Evolutionary conservation across 2,797 vertebrate species (phyloP), one percentile per base, ranked within the genome.

Genomic region (Enteromius afrohamiltoni): DNA sequence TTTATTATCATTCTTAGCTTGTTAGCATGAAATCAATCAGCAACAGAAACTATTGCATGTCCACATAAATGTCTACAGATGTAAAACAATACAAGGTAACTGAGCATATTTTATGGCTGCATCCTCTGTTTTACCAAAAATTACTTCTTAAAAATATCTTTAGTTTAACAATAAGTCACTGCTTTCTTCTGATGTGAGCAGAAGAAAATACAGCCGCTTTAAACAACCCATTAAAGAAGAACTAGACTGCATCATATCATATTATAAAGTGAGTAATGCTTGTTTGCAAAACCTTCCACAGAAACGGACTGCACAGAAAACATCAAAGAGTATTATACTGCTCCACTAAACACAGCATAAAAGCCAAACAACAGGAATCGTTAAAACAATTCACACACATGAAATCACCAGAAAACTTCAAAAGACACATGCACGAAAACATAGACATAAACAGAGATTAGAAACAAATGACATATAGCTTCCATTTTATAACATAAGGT

Each of bases 281-380:
- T 60, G 53, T 77, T 19, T 42, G n/a, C 23, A 40, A 76, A 40
- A 37, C 31, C 51, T 40, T 76, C 51, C 13, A 60, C 34, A 58
- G 49, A 75, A 49, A 75, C 19, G 10, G 31, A 75, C 29, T 75
- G 3, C 71, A 75, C 73, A 26, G 73, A 58, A 60, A 76, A 58
- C 16, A 76, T 76, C 53, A 76, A 58, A 40, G 53, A 60, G 53
- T 60, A 42, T 60, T 76, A n/a, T 21, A n/a, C 29, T 14, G 17
- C 34, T 53, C 13, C 71, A 53, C 53, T 34, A 75, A 74, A 55
- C 6, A 3, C 65, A 77, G n/a, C 40, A 78, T 45, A 53, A 71
- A 78, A 69, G n/a, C 62, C 34, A 62, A 26, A 70, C 26, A 45
- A 55, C 29, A 58, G 51, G 49, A 60, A 64, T 16, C 10, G 64